phyloP scores from a whole-genome alignment of 2,113 vertebrate species.

The Aspiorhynchus laticeps region DNA sequence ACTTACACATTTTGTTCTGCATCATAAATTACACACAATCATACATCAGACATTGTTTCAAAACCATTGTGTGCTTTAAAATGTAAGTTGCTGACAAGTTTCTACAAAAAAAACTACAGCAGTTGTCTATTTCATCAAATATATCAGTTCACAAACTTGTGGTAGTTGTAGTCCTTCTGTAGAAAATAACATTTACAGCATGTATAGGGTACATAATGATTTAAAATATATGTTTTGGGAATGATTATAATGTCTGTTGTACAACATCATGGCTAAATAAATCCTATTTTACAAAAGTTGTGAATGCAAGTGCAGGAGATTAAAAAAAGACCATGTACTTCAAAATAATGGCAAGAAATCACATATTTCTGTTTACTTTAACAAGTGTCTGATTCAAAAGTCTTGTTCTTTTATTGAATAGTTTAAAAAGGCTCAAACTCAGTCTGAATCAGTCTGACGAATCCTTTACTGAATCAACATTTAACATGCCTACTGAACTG shows the following conservation, averaged over 20 bases:
- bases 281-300: neutral
- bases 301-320: neutral
- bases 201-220: neutral
- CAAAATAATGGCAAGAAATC: neutral
- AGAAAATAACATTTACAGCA: neutral
- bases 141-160: neutral
- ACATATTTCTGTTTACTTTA: too few species aligned
- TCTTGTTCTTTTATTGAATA: neutral
- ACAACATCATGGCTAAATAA: neutral
- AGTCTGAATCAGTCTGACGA: neutral
- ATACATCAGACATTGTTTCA: neutral
- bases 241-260: neutral
- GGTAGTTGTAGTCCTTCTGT: neutral
- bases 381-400: neutral
- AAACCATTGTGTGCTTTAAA: neutral
- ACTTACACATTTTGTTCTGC: neutral
- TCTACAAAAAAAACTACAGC: neutral
- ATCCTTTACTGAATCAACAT: neutral
- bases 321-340: neutral
- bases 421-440: neutral
- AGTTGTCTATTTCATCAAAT: neutral
- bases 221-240: neutral
- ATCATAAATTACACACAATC: neutral
- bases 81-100: neutral
- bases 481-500: neutral